Evolutionary conservation across 1,140 invertebrate species (phyloP).

Genomic region (Nomia melanderi): DNA sequence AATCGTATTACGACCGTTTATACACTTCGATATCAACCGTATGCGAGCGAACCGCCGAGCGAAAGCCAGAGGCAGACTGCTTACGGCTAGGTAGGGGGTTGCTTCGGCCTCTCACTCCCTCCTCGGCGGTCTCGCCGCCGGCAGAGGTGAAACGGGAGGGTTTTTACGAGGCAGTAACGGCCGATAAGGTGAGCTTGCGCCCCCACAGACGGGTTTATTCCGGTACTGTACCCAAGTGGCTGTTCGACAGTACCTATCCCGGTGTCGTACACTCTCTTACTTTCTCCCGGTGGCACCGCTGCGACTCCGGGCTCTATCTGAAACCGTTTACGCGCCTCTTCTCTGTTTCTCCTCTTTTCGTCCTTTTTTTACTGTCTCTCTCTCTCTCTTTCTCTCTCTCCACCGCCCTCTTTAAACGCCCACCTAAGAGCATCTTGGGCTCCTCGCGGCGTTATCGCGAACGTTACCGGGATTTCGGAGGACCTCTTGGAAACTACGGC

Average conservation of each 20-base stretch:
- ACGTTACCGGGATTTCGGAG: conserved; percentile 9
- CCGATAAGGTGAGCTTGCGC: conserved; percentile 80
- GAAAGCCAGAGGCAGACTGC: conserved; percentile 49
- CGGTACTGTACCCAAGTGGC: conserved; percentile 79
- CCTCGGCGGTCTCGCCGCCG: conserved; percentile 24
- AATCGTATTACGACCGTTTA: conserved; percentile 66
- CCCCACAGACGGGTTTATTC: conserved; percentile 75
- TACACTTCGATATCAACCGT: conserved; percentile 61
- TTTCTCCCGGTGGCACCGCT: conserved; percentile 37
- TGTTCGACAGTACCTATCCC: conserved; percentile 72
- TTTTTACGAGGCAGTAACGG: conserved; percentile 81
- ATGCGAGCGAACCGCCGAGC: conserved; percentile 57
- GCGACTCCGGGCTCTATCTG: conserved; percentile 70
- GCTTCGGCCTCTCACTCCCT: conserved; percentile 36
- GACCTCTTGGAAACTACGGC: not conserved
- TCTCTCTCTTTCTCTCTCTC: too few species aligned
- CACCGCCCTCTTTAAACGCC: not conserved
- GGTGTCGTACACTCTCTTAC: conserved; percentile 55
- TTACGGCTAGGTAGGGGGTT: conserved; percentile 47
- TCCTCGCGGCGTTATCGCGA: conserved; percentile 14
- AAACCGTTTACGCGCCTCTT: conserved; percentile 64
- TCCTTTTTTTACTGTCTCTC: too few species aligned
- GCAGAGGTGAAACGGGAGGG: conserved; percentile 73
- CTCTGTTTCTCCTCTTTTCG: not conserved
- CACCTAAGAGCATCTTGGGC: not conserved